phyloP scores from a whole-genome alignment of 2,888 invertebrate genomes.

The Caenorhabditis sulstoni region DNA sequence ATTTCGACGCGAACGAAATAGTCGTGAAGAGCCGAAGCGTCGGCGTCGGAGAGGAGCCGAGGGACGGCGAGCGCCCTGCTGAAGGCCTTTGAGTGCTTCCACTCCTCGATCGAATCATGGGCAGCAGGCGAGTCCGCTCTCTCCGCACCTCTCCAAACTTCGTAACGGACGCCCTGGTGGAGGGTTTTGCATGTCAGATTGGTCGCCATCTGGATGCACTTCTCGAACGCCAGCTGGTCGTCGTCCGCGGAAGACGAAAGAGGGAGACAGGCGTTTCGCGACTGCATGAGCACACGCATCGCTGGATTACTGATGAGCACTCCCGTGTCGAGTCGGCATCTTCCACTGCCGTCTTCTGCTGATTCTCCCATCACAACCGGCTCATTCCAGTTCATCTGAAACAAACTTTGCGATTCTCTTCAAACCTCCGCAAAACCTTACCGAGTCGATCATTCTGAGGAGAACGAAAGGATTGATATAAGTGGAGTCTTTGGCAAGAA shows the following conservation, averaged over 20 bases:
- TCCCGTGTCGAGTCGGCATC: slow-evolving; percentile 87
- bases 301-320: slow-evolving; percentile 92
- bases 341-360: slow-evolving; percentile 69
- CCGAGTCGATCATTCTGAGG: slow-evolving; percentile 84
- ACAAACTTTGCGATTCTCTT: background rate
- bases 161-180: slow-evolving; percentile 64
- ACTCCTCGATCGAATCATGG: slow-evolving; percentile 66
- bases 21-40: slow-evolving; percentile 81
- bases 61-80: slow-evolving; percentile 81
- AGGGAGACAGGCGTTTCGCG: slow-evolving; percentile 71
- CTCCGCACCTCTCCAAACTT: slow-evolving; percentile 64
- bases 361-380: slow-evolving; percentile 68
- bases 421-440: slow-evolving; percentile 14
- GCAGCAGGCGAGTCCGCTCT: slow-evolving; percentile 67
- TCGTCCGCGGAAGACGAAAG: slow-evolving; percentile 48
- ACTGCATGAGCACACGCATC: slow-evolving; percentile 85
- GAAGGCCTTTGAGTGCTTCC: slow-evolving; percentile 60
- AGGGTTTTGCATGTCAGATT: slow-evolving; percentile 72
- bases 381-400: slow-evolving; percentile 75
- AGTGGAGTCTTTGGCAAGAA: slow-evolving; percentile 89
- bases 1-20: slow-evolving; percentile 77
- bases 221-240: slow-evolving; percentile 76
- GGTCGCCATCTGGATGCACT: slow-evolving; percentile 75
- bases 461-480: slow-evolving; percentile 90
- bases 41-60: slow-evolving; percentile 81